Percentiles rank a stretch among this genome's conserved stretches.
Conservation (phyloP, 2,113 vertebrate genomes). For the Muntiacus reevesi region DNA sequence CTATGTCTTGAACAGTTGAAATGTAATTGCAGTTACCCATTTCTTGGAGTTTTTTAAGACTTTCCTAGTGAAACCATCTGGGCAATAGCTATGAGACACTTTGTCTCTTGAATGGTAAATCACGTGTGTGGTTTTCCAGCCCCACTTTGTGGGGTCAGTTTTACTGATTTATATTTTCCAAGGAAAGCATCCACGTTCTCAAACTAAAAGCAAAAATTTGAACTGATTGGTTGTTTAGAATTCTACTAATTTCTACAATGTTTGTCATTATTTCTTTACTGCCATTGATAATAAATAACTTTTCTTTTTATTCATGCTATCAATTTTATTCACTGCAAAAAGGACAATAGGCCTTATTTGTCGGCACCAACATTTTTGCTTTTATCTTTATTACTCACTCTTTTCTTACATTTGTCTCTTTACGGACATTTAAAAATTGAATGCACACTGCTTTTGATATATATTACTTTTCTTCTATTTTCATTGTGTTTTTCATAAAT, state of each 20-base stretch:
- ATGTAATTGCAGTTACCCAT: conserved; percentile 47
- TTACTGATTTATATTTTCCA: neutral
- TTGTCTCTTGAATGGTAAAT: neutral
- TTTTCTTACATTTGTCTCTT: neutral
- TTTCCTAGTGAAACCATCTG: conserved; percentile 26
- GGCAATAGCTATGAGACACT: neutral
- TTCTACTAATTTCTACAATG: neutral
- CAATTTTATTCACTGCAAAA: neutral
- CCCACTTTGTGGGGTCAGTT: neutral
- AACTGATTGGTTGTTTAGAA: neutral
- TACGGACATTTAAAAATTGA: neutral
- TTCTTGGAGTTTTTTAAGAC: conserved; percentile 34
- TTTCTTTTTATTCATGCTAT: neutral
- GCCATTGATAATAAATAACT: neutral
- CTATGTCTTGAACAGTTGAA: neutral
- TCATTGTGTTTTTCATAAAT: neutral
- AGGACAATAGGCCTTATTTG: neutral
- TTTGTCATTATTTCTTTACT: neutral
- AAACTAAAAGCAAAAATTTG: neutral
- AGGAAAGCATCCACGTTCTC: neutral
- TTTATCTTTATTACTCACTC: neutral
- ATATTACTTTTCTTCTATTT: neutral
- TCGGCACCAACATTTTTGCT: neutral
- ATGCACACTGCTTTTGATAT: neutral
- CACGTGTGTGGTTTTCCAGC: neutral